phyloP scores from a whole-genome alignment of 2,797 vertebrate species.

The Sorex maritimensis region DNA sequence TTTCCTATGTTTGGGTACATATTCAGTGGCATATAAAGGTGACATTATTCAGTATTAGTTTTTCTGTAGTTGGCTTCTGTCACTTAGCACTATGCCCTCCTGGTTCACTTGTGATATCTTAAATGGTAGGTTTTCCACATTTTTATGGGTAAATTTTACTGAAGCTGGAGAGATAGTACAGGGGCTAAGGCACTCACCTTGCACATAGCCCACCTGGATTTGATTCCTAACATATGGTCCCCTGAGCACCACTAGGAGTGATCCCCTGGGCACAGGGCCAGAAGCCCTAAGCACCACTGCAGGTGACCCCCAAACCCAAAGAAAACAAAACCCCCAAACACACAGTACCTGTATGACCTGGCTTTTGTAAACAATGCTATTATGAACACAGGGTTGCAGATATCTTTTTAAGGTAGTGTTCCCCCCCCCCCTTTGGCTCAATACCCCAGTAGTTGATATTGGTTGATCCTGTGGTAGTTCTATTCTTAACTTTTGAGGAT shows the following conservation, averaged over 20 bases:
- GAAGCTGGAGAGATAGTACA: too few species aligned
- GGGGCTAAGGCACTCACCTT: too few species aligned
- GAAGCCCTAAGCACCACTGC: too few species aligned
- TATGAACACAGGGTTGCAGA: not conserved
- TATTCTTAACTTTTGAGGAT: too few species aligned
- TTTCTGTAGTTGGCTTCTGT: not conserved
- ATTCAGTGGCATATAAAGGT: not conserved
- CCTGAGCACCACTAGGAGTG: too few species aligned
- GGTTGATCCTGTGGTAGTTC: not conserved
- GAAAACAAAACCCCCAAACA: too few species aligned
- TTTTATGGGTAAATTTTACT: not conserved
- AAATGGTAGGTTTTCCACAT: not conserved
- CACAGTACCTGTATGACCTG: not conserved
- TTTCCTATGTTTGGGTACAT: not conserved
- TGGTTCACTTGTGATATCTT: not conserved
- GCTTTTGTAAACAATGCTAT: not conserved
- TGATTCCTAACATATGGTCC: too few species aligned
- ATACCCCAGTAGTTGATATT: not conserved
- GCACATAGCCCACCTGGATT: too few species aligned
- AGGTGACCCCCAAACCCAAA: too few species aligned
- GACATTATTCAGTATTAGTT: not conserved
- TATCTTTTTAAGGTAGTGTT: too few species aligned
- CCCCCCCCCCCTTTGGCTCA: not conserved
- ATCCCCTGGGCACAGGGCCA: too few species aligned
- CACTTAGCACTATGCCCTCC: not conserved